These are phyloP conservation scores for Mionectes olivaceus DNA, from an alignment of 2,797 vertebrate genomes.

Conservation along the genomic window DNA sequence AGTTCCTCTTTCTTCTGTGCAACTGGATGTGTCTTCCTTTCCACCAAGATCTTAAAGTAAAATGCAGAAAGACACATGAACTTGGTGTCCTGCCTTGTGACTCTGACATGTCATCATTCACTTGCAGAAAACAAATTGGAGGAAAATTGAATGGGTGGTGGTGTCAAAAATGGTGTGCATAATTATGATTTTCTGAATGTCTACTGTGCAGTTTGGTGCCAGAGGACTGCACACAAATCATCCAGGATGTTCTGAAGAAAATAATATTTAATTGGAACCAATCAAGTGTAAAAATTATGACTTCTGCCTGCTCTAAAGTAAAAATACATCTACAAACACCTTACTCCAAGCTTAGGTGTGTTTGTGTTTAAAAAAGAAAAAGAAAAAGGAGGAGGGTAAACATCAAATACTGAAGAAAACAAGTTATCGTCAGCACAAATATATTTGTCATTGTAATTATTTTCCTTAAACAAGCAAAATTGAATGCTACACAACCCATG, in stretches of 20 bases:
- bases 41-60: conserved; percentile 4
- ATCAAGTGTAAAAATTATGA: background rate
- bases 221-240: background rate
- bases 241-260: background rate
- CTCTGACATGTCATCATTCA: conserved; percentile 2
- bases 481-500: background rate
- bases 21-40: conserved; percentile 1
- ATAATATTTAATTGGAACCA: background rate
- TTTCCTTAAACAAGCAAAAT: conserved; percentile 8
- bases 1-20: background rate
- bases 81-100: background rate
- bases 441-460: background rate
- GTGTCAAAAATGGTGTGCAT: background rate
- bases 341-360: background rate
- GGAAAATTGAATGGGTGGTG: background rate
- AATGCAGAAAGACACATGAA: background rate
- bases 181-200: conserved; percentile 6
- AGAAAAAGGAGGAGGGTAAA: background rate
- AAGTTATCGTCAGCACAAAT: conserved; percentile 3
- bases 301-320: background rate
- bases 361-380: background rate
- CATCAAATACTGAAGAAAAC: conserved; percentile 5
- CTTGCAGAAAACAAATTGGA: conserved; percentile 12
- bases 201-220: background rate
- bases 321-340: background rate